phyloP scores from a whole-genome alignment of 2,888 invertebrate genomes.

The Chaetogeoica ovagalla region DNA sequence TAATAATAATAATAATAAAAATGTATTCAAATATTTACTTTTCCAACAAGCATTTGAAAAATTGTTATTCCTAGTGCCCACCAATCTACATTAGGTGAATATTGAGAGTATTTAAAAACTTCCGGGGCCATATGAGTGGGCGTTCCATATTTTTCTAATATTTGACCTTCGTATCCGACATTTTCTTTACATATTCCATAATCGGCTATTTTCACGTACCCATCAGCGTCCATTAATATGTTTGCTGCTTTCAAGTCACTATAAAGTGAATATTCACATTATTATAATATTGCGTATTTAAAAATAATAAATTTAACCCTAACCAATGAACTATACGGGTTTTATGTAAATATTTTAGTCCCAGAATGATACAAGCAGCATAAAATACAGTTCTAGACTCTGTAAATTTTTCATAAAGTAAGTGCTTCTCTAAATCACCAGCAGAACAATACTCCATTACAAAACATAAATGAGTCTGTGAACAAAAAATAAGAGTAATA shows the following conservation, averaged over 20 bases:
- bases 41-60: conserved; percentile 99
- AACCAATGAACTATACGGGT: conserved; percentile 96
- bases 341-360: conserved; percentile 97
- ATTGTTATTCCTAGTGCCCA: conserved; percentile 99
- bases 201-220: conserved; percentile 99
- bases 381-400: conserved; percentile 98
- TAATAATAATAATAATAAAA: neutral
- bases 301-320: conserved; percentile 46
- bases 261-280: conserved; percentile 55
- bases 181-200: conserved; percentile 99
- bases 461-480: conserved; percentile 92
- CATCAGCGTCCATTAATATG: conserved; percentile 93
- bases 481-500: neutral
- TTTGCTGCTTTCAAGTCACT: conserved; percentile 98
- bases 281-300: neutral
- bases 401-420: conserved; percentile 97
- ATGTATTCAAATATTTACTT: conserved; percentile 65
- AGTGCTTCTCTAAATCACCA: conserved; percentile 99
- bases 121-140: conserved; percentile 98
- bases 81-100: conserved; percentile 99
- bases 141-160: conserved; percentile 98
- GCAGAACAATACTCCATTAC: conserved; percentile 99
- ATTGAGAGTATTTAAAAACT: conserved; percentile 97
- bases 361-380: conserved; percentile 97
- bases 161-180: conserved; percentile 97